Evolutionary conservation across 2,113 vertebrate genomes (phyloP).

Genomic region (Campylomormyrus numenius): DNA sequence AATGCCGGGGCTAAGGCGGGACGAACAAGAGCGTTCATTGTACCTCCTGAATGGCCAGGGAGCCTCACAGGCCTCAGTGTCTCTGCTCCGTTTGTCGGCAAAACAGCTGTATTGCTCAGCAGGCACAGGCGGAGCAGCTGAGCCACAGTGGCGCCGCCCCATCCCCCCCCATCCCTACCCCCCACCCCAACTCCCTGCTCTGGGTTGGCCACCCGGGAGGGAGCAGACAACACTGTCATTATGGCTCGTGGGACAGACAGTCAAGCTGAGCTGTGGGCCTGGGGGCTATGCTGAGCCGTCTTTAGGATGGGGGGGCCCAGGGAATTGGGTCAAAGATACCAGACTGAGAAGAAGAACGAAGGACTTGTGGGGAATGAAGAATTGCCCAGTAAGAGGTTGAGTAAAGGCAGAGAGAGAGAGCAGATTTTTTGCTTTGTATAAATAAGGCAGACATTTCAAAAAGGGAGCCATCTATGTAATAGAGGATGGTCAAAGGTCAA

Average conservation of each 20-base stretch:
- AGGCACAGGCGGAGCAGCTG: background rate
- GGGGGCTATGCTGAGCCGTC: background rate
- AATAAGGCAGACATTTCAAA: background rate
- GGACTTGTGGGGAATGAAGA: background rate
- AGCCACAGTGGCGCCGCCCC: background rate
- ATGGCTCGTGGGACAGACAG: background rate
- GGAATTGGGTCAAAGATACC: conserved; percentile 4
- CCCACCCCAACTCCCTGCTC: background rate
- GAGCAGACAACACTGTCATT: background rate
- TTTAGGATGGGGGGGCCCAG: background rate
- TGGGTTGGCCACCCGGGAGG: background rate
- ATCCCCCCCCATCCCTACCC: too few relatives aligned
- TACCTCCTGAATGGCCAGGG: background rate
- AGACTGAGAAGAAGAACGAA: background rate
- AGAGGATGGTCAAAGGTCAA: background rate
- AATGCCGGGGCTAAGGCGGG: too few relatives aligned
- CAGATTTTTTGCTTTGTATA: background rate
- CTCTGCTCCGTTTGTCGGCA: background rate
- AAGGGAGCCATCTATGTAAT: background rate
- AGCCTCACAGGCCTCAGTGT: background rate
- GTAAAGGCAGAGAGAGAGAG: background rate
- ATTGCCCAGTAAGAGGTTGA: background rate
- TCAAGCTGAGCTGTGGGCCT: background rate
- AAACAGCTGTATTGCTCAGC: background rate
- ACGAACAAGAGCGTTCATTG: background rate